A percentile compares a stretch with the other conserved stretches of the same genome.
Conservation (phyloP, 2,113 vertebrate genomes). For the Phainopepla nitens region DNA sequence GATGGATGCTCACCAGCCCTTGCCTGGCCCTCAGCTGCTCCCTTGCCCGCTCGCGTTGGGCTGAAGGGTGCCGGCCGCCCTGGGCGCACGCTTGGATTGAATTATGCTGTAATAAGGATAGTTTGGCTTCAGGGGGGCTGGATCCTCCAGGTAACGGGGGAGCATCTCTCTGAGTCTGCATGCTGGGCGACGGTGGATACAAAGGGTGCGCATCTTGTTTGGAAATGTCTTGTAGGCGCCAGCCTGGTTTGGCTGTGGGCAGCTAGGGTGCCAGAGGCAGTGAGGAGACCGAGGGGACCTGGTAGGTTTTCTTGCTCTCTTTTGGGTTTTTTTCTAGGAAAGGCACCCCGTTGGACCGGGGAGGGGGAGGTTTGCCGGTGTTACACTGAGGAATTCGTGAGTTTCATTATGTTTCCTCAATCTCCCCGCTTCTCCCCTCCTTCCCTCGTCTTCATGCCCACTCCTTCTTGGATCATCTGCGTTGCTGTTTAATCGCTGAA, state of each 20-base stretch:
- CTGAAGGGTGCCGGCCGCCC: neutral
- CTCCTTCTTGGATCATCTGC: neutral
- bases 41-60: neutral
- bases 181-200: neutral
- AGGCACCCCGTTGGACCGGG: neutral
- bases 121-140: neutral
- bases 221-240: neutral
- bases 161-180: neutral
- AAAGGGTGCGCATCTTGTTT: neutral
- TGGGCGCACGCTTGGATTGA: neutral
- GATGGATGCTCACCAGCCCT: conserved; percentile 8
- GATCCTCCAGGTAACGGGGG: neutral
- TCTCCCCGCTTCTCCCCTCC: neutral
- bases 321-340: neutral
- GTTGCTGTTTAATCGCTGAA: neutral
- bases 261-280: neutral
- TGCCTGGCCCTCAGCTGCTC: neutral
- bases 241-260: neutral
- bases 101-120: neutral
- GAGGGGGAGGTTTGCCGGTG: neutral
- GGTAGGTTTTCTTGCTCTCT: neutral
- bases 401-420: neutral
- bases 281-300: neutral
- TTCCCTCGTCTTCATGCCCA: neutral
- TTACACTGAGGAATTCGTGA: neutral